Evolutionary conservation across 2,113 vertebrate species (phyloP).

Genomic region (Leuciscus idus): DNA sequence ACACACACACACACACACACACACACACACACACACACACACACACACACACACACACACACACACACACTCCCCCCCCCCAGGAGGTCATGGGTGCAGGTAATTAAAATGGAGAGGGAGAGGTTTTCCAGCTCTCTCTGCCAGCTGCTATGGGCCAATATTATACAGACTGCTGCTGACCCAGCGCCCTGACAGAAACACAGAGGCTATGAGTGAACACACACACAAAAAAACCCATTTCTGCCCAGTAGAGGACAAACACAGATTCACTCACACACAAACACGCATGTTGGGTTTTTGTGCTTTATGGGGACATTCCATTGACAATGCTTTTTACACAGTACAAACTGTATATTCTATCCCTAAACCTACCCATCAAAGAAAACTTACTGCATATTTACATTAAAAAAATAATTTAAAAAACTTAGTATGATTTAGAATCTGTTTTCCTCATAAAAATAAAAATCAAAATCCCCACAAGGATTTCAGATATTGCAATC

Average conservation of each 20-base stretch:
- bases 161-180: not conserved
- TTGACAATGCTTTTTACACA: no score
- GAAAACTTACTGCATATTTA: no score
- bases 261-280: not conserved
- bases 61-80: slow-evolving; percentile 33
- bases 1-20: not conserved
- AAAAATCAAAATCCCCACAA: no score
- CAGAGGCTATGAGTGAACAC: slow-evolving; percentile 13
- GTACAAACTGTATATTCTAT: no score
- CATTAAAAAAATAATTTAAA: no score
- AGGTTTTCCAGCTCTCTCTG: slow-evolving; percentile 24
- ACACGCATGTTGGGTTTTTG: not conserved
- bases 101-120: slow-evolving; percentile 68
- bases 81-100: slow-evolving; percentile 60
- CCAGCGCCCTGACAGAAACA: slow-evolving; percentile 20
- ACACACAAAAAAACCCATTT: not conserved
- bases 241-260: not conserved
- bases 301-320: no score
- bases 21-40: not conserved
- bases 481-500: no score
- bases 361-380: no score
- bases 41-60: slow-evolving; percentile 36
- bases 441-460: no score
- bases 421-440: no score
- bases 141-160: slow-evolving; percentile 44